Conservation (phyloP, 1,140 invertebrate genomes). For the Lasioglossum baleicum region DNA sequence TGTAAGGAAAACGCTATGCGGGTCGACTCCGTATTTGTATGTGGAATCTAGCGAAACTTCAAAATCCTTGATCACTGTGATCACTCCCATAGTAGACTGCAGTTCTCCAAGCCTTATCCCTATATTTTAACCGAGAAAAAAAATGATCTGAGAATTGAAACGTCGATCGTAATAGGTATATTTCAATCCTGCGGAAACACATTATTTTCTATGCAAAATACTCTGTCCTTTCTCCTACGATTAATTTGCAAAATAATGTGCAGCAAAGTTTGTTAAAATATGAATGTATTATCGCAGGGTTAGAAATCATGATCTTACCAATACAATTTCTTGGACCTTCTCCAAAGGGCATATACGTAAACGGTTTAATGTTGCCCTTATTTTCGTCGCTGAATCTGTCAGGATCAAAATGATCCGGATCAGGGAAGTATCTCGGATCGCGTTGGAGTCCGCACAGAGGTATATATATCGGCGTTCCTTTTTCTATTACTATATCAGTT, state of each 20-base stretch:
- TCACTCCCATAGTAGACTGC: constrained; percentile 82
- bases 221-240: too few species aligned
- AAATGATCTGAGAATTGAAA: constrained; percentile 5
- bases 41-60: constrained; percentile 73
- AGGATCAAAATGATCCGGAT: constrained; percentile 79
- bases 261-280: too few species aligned
- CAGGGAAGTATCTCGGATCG: constrained; percentile 71
- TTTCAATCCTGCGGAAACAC: too few species aligned
- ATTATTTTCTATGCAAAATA: too few species aligned
- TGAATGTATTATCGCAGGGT: too few species aligned
- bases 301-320: constrained; percentile 48
- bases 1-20: constrained; percentile 52
- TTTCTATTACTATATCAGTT: constrained; percentile 71
- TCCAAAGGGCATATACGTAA: constrained; percentile 68
- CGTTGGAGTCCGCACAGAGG: constrained; percentile 70
- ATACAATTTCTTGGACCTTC: constrained; percentile 68
- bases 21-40: constrained; percentile 40
- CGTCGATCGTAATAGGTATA: too few species aligned
- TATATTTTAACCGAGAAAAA: constrained; percentile 47
- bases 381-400: constrained; percentile 76
- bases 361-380: constrained; percentile 54
- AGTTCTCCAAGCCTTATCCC: constrained; percentile 83
- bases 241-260: too few species aligned
- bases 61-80: constrained; percentile 76
- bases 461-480: constrained; percentile 67